Conservation (phyloP, 2,113 vertebrate genomes). For the Sceloporus tristichus region DNA sequence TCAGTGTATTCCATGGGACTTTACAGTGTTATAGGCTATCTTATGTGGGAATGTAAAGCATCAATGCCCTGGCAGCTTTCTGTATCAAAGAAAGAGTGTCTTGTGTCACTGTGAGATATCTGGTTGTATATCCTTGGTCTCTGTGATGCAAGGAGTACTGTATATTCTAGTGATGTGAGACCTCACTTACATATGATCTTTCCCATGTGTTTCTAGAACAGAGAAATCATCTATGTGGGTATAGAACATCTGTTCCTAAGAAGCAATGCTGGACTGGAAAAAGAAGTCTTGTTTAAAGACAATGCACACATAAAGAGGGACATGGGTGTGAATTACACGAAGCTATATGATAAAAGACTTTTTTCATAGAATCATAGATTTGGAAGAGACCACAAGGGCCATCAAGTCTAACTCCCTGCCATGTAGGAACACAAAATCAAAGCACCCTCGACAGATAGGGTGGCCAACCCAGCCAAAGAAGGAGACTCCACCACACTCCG, state of each 20-base stretch:
- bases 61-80: background rate
- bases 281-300: background rate
- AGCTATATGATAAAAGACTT: background rate
- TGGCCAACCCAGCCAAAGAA: too few relatives aligned
- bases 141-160: too few relatives aligned
- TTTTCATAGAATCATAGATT: too few relatives aligned
- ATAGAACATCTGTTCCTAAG: background rate
- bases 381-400: too few relatives aligned
- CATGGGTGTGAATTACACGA: background rate
- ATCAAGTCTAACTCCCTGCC: too few relatives aligned
- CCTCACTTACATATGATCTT: background rate
- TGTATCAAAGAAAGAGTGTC: background rate
- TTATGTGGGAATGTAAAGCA: background rate
- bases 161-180: background rate
- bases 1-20: background rate
- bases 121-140: background rate
- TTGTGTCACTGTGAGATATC: background rate
- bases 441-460: too few relatives aligned
- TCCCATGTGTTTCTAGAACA: background rate
- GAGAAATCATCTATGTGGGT: background rate
- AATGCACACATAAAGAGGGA: background rate
- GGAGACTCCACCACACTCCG: too few relatives aligned
- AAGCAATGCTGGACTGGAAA: background rate
- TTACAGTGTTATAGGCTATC: background rate
- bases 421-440: too few relatives aligned